Evolutionary conservation across 2,113 vertebrate genomes (phyloP), one percentile per base, ranked within the genome.

Genomic region (Sus scrofa): DNA sequence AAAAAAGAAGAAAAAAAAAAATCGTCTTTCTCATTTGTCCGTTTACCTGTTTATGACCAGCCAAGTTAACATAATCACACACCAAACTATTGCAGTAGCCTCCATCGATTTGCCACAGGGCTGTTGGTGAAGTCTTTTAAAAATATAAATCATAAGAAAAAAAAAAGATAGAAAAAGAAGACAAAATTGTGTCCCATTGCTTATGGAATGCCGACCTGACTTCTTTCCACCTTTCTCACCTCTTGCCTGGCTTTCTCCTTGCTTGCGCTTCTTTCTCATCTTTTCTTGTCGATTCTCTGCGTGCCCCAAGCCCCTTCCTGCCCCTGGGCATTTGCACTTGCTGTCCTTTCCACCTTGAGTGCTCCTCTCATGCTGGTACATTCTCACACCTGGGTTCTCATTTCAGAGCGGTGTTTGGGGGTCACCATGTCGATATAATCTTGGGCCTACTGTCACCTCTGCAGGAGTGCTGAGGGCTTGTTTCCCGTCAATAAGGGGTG

Each of bases 401-500:
- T 67, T 77, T 63, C 68, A 26, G 83, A 75, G 44, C 50, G 68
- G 68, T 26, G 84, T 56, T 88, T 22, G 27, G 77, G 68, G 83
- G 7, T 71, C 84, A 44, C 15, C 22, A 0, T 1, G 13, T 58
- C 0, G 14, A 4, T 0, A 15, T n/a, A 34, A n/a, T 50, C 27
- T 71, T 32, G 13, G 6, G 32, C 63, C 20, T 7, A 27, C 19
- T 82, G 20, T 74, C 13, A 56, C 14, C 79, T 4, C 63, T 81
- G 54, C 79, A 10, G 20, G 67, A 71, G 24, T 70, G 54, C 58
- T 19, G 56, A 26, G 52, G 79, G 4, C 81, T 89, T 54, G 12
- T 83, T 83, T 86, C 60, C 15, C 26, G 68, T 81, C 24, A 44
- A 0, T 58, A 79, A 79, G 65, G 39, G 34, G 30, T 12, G 9